phyloP scores from a whole-genome alignment of 2,797 vertebrate species.

The Cirrhinus molitorella region DNA sequence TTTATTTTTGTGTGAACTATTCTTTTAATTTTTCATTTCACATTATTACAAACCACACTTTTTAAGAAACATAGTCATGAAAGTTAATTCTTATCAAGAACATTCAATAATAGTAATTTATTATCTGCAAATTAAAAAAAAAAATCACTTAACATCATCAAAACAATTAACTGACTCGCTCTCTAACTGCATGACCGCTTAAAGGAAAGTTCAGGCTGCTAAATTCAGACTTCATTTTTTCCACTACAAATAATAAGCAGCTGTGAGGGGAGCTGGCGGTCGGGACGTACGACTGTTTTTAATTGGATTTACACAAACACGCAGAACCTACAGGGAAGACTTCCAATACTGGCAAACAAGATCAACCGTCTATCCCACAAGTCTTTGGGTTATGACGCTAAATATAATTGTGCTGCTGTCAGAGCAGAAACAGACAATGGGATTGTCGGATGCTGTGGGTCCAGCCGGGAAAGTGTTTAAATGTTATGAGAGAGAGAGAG shows the following conservation, averaged over 20 bases:
- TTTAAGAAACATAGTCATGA: too few relatives aligned
- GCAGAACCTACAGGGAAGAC: conserved; percentile 7
- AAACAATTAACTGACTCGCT: neutral
- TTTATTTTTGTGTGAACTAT: neutral
- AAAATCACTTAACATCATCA: neutral
- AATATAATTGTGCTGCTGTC: conserved; percentile 4
- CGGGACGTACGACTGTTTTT: neutral
- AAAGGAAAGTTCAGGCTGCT: conserved; percentile 25
- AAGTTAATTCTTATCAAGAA: too few relatives aligned
- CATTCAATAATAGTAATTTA: too few relatives aligned
- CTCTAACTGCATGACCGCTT: neutral
- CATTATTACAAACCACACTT: too few relatives aligned
- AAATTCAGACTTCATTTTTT: conserved; percentile 28
- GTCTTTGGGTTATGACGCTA: conserved; percentile 18
- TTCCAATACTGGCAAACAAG: neutral
- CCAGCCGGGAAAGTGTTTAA: conserved; percentile 33
- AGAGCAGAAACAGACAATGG: conserved; percentile 24
- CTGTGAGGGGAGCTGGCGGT: neutral
- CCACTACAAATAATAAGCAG: conserved; percentile 31
- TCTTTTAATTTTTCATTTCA: too few relatives aligned
- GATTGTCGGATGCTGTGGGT: conserved; percentile 12
- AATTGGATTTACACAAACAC: conserved; percentile 39
- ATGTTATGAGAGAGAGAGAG: conserved; percentile 28
- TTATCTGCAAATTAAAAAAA: too few relatives aligned
- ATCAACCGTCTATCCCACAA: conserved; percentile 17